Base-by-base conservation (phyloP, 2,113 vertebrate species). In the Nannobrachium achirus region DNA sequence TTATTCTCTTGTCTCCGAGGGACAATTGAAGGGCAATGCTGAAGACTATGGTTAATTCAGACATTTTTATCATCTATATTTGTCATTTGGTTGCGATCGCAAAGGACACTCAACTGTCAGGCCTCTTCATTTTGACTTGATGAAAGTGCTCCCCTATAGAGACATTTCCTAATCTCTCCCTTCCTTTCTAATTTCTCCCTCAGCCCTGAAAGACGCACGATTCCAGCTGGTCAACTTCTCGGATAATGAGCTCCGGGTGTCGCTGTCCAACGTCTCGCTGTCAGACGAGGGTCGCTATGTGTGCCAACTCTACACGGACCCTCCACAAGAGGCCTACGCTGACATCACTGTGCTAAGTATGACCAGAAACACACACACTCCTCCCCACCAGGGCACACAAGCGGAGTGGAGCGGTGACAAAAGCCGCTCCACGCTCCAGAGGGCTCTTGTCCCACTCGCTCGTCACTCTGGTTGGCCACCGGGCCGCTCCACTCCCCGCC, bases 171-270 rank as follows among this genome's bases (percentile, higher is more conserved):
- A 38, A 15, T 68, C 39, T 66, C 60, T 73, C 9, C 75, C 63
- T 69, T 49, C 41, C 14, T 9, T 15, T 7, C 14, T 7, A 71
- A 11, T 76, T 42, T 64, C 56, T 67, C 61, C 41, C 41, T 42
- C 94, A 99, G 98, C 98, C 0, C 85, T 99, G 85, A 99, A 99
- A 89, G 98, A 99, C 90, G 94, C 95, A 83, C 94, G 98, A 71
- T 99, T 99, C 86, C 97, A 99, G 94, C 90, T 99, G 92, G 96
- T 99, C 89, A 99, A 99, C 94, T 99, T 99, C 93, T 97, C 97
- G 11, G 97, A 96, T 93, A 98, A 96, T 11, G 98, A 99, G 90
- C 94, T 99, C 60, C 93, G 94, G 19, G 97, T 99, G 76, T 98
- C 97, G 0, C 82, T 99, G 91, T 98, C 96, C 1, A 98, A 99